phyloP scores from a whole-genome alignment of 2,888 invertebrate species.

The Fragum sueziense region DNA sequence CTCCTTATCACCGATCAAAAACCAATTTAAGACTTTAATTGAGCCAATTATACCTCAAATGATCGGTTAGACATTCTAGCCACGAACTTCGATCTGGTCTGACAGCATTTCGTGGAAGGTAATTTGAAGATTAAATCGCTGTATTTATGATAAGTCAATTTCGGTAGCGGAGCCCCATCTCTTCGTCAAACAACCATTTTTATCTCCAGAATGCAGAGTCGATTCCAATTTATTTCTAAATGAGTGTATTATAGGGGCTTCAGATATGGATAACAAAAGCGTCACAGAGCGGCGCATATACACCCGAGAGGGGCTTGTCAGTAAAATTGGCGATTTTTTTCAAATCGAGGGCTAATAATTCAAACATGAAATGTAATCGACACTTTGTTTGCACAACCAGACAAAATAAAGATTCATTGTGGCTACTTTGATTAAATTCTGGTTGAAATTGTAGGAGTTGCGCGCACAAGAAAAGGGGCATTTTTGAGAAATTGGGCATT shows the following conservation, averaged over 20 bases:
- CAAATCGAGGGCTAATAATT: too few relatives aligned
- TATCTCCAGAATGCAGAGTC: constrained; percentile 57
- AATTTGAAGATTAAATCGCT: constrained; percentile 62
- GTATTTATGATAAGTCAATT: constrained; percentile 60
- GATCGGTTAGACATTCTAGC: constrained; percentile 56
- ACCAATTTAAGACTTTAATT: constrained; percentile 62
- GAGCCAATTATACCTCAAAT: constrained; percentile 63
- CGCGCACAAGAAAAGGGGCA: too few relatives aligned
- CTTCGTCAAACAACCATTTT: constrained; percentile 46
- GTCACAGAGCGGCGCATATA: too few relatives aligned
- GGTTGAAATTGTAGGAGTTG: too few relatives aligned
- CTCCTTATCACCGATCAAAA: constrained; percentile 63
- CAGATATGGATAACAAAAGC: too few relatives aligned
- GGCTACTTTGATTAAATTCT: too few relatives aligned
- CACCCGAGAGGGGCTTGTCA: too few relatives aligned
- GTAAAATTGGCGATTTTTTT: too few relatives aligned
- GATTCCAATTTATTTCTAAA: constrained; percentile 59
- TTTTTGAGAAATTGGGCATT: too few relatives aligned
- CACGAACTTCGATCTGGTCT: constrained; percentile 56
- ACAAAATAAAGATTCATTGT: too few relatives aligned
- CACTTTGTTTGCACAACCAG: too few relatives aligned
- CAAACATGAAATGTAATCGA: too few relatives aligned
- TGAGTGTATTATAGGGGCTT: constrained; percentile 48
- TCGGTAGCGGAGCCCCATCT: constrained; percentile 52
- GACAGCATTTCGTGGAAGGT: constrained; percentile 58